These are phyloP conservation scores for Ormyrus rosae DNA, from an alignment of 2,888 invertebrate genomes.

Conservation along the genomic window DNA sequence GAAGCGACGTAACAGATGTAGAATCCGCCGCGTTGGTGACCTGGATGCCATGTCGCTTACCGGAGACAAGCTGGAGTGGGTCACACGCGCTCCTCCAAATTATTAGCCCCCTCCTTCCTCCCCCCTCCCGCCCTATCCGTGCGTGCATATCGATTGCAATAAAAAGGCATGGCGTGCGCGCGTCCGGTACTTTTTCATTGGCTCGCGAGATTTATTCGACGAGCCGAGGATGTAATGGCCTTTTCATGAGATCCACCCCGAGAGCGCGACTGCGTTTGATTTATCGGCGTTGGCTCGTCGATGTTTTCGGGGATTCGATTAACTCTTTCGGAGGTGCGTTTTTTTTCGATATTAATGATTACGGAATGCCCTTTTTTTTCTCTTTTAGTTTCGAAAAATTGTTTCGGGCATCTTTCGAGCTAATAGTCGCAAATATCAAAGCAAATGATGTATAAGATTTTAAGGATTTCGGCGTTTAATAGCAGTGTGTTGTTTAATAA, in stretches of 20 bases:
- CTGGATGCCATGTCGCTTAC: constrained; percentile 34
- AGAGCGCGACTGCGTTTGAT: background rate
- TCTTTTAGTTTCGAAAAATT: too few species aligned
- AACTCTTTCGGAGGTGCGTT: too few species aligned
- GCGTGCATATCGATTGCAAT: constrained; percentile 14
- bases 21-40: constrained; percentile 25
- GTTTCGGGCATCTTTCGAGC: too few species aligned
- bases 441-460: too few species aligned
- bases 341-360: too few species aligned
- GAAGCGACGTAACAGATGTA: constrained; percentile 32
- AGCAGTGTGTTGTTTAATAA: too few species aligned
- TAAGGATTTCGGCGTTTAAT: too few species aligned
- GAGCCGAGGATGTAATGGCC: background rate
- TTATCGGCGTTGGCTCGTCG: background rate
- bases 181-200: background rate
- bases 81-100: background rate
- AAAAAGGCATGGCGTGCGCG: background rate
- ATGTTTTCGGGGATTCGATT: background rate
- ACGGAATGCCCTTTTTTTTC: too few species aligned
- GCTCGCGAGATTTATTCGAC: constrained; percentile 12
- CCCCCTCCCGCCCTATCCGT: too few species aligned
- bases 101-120: constrained; percentile 1
- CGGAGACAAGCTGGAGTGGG: too few species aligned
- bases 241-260: background rate
- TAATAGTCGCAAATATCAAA: too few species aligned